Conservation (phyloP, 2,888 invertebrate genomes). For the Drosophila prolongata region DNA sequence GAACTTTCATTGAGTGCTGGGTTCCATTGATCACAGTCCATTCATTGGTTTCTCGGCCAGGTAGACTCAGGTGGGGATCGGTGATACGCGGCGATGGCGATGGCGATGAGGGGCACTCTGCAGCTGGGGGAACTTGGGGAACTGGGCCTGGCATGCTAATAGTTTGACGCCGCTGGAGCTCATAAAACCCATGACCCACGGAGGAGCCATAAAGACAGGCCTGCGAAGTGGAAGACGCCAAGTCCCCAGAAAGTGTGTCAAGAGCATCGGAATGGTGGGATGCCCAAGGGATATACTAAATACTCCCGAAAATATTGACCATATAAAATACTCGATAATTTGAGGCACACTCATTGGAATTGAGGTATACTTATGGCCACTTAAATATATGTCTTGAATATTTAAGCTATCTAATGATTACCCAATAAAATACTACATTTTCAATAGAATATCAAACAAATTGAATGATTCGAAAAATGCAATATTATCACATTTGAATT, state of each 20-base stretch:
- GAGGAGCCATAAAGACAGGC: slow-evolving; percentile 3
- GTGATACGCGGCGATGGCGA: no score
- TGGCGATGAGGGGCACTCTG: no score
- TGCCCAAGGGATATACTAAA: not conserved
- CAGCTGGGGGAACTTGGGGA: not conserved
- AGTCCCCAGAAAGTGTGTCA: slow-evolving; percentile 9
- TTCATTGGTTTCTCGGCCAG: slow-evolving; percentile 13
- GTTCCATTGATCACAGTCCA: slow-evolving; percentile 24
- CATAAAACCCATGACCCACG: slow-evolving; percentile 2
- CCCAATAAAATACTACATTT: no score
- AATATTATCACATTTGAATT: no score
- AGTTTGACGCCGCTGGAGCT: slow-evolving; percentile 55
- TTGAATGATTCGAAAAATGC: no score
- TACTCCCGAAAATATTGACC: not conserved
- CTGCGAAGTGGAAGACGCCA: not conserved
- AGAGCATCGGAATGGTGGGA: not conserved
- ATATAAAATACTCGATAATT: not conserved
- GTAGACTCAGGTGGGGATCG: not conserved
- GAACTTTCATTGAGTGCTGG: slow-evolving; percentile 34
- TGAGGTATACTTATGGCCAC: no score
- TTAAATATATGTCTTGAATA: no score
- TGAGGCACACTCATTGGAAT: no score
- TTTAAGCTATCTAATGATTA: no score
- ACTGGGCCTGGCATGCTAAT: slow-evolving; percentile 49
- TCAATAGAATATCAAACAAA: no score